Evolutionary conservation across 2,888 invertebrate species (phyloP), one percentile per base, ranked within the genome.

Genomic region (Amphipoea oculea): DNA sequence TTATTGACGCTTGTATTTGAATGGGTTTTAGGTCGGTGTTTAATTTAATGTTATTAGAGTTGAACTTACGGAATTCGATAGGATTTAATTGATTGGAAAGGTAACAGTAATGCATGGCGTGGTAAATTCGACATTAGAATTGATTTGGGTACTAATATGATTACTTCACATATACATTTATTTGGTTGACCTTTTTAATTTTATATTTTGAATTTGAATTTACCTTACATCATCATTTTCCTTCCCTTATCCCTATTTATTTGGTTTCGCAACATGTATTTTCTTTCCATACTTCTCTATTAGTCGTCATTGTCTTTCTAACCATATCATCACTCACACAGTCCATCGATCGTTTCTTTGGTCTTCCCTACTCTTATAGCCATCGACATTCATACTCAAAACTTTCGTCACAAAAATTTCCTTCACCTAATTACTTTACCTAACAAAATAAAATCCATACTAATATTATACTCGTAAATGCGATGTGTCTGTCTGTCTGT

Each of bases 1-100:
- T 76, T 81, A 85, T 79, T 72, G 70, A 40, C 23, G 42, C 3
- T 14, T 60, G 42, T 36, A 29, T 71, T 63, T 60, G 14, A 51
- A 80, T 79, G 54, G 42, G 14, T 54, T 79, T 68, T 23, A n/a
- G 11, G 14, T 65, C 2, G 12, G 7, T 48, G 40, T 54, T 63
- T 68, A 29, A 54, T 23, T 80, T 75, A 11, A 40, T 60, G 51
- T 57, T 68, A 68, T 45, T 54, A 23, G 14, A 5, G 20, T 20
- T 48, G 23, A 40, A 36, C 0, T 57, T 23, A n/a, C 23, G 11
- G 23, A 57, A 57, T 23, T 57, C 6, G 51, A 51, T 20, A 6
- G 23, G 11, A n/a, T 4, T 57, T 1, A 54, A 54, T 54, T 54
- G 54, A 54, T 54, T 54, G 7, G 7, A 54, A 20, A 20, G 54